Conservation (phyloP, 2,797 vertebrate species). For the Pristis pectinata region DNA sequence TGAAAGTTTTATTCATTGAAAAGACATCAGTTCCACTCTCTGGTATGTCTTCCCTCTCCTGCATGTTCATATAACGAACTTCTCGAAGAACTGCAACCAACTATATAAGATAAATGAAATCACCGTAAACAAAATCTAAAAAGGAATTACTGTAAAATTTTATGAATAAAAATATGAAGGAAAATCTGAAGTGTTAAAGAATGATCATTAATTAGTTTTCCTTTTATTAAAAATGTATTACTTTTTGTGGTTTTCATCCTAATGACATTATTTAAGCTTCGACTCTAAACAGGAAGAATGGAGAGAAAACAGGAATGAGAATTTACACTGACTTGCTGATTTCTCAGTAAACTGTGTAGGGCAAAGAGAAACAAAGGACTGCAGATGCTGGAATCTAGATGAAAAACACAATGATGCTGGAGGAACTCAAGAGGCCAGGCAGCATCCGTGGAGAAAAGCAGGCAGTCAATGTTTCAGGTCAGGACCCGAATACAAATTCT, state of each 20-base stretch:
- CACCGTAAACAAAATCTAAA: not conserved
- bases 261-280: not conserved
- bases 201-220: not conserved
- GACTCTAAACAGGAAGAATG: not conserved
- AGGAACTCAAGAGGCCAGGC: too few species aligned
- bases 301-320: too few species aligned
- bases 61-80: conserved; percentile 64
- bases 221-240: not conserved
- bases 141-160: not conserved
- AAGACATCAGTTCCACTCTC: conserved; percentile 51
- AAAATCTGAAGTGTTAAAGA: not conserved
- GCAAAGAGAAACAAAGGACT: too few species aligned
- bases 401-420: too few species aligned
- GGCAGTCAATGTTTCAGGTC: too few species aligned
- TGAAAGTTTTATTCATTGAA: conserved; percentile 53
- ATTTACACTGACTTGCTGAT: too few species aligned
- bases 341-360: too few species aligned
- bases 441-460: too few species aligned
- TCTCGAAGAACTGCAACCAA: conserved; percentile 57
- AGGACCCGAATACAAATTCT: too few species aligned
- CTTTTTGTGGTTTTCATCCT: not conserved
- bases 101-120: conserved; percentile 45
- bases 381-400: too few species aligned
- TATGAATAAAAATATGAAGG: not conserved
- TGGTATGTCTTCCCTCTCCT: conserved; percentile 55